These are phyloP conservation scores for Thunnus maccoyii DNA, from an alignment of 2,113 vertebrate species.

Conservation along the genomic window DNA sequence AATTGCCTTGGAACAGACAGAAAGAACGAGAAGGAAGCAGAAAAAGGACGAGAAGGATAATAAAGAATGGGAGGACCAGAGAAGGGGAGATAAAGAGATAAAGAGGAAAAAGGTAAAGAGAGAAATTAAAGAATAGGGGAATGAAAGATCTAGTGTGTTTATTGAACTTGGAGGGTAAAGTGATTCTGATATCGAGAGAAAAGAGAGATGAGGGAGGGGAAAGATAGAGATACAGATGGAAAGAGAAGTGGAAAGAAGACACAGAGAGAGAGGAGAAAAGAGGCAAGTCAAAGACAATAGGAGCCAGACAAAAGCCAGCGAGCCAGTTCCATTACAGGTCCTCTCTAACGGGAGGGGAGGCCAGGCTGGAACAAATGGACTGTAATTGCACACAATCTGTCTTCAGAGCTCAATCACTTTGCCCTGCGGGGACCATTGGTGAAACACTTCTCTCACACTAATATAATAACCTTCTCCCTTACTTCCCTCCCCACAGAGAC, in stretches of 20 bases:
- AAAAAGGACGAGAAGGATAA: background rate
- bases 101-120: background rate
- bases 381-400: constrained; percentile 80
- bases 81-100: background rate
- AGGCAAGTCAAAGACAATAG: constrained; percentile 55
- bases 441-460: constrained; percentile 71
- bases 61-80: background rate
- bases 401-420: constrained; percentile 78
- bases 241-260: constrained; percentile 7
- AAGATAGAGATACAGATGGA: constrained; percentile 27
- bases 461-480: constrained; percentile 73
- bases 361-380: constrained; percentile 77
- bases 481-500: constrained; percentile 50
- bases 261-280: constrained; percentile 10
- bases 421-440: constrained; percentile 63
- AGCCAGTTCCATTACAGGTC: constrained; percentile 66
- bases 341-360: constrained; percentile 34
- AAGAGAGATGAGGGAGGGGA: background rate
- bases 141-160: constrained; percentile 37
- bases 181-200: constrained; percentile 15
- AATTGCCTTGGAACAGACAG: constrained; percentile 58
- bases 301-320: constrained; percentile 30
- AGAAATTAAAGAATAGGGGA: constrained; percentile 14
- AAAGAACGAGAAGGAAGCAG: background rate
- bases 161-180: constrained; percentile 35